These are phyloP conservation scores for Drosophila malerkotliana DNA, from an alignment of 1,140 invertebrate genomes.

Conservation along the genomic window DNA sequence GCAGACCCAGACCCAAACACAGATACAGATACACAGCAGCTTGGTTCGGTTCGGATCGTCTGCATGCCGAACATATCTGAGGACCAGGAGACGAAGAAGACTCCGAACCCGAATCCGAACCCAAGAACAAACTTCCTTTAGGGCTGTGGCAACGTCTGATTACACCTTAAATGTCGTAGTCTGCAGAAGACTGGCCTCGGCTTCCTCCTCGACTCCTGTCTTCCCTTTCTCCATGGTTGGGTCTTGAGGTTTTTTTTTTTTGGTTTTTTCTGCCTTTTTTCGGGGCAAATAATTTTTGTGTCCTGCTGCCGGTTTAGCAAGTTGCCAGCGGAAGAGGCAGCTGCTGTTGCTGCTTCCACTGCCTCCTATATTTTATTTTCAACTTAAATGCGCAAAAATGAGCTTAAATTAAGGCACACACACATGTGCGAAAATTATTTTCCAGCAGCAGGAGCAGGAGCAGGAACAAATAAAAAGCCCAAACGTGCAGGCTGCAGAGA, in stretches of 20 bases:
- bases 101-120: conserved; percentile 16
- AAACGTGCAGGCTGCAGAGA: conserved; percentile 64
- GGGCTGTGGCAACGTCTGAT: conserved; percentile 74
- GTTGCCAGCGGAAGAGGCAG: conserved; percentile 59
- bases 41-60: conserved; percentile 30
- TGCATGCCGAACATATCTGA: conserved; percentile 78
- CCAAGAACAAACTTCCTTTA: conserved; percentile 68
- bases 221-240: neutral
- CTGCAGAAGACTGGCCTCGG: conserved; percentile 38
- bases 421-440: conserved; percentile 73
- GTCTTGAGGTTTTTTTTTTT: conserved; percentile 1
- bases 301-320: conserved; percentile 70
- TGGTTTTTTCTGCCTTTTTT: conserved; percentile 35
- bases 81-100: conserved; percentile 31
- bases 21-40: conserved; percentile 30
- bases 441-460: conserved; percentile 55
- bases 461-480: conserved; percentile 67
- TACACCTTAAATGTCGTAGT: conserved; percentile 76
- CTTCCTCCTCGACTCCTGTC: neutral
- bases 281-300: conserved; percentile 74
- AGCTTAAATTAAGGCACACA: conserved; percentile 79
- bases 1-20: conserved; percentile 38
- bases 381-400: conserved; percentile 80
- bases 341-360: conserved; percentile 53
- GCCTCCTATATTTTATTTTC: conserved; percentile 71